A percentile compares a stretch with the other conserved stretches of the same genome.
Evolutionary conservation across 2,888 invertebrate species (phyloP).

Genomic region (Troides aeacus): DNA sequence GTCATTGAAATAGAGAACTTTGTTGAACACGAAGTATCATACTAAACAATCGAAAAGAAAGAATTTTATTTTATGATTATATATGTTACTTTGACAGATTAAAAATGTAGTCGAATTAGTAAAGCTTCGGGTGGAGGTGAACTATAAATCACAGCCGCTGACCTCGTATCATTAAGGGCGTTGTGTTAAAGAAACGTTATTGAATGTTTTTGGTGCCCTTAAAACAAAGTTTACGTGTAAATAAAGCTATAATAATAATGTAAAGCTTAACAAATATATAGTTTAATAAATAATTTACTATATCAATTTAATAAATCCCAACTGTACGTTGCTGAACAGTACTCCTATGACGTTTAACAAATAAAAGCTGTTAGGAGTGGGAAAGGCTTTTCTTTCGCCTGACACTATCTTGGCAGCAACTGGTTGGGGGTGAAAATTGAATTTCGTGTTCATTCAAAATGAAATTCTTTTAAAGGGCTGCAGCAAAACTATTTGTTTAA

Average conservation of each 20-base stretch:
- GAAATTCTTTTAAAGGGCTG: background rate
- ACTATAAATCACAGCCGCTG: background rate
- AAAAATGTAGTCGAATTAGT: background rate
- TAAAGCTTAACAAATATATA: background rate
- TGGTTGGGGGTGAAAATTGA: background rate
- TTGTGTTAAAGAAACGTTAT: background rate
- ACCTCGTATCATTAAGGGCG: background rate
- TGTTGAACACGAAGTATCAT: background rate
- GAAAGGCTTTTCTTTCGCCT: conserved; percentile 8
- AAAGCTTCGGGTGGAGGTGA: background rate
- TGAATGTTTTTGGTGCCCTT: background rate
- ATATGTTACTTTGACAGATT: background rate
- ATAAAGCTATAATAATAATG: background rate
- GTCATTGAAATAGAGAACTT: background rate
- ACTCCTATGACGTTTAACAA: conserved; percentile 13
- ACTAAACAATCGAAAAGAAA: background rate
- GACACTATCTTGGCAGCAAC: conserved; percentile 16
- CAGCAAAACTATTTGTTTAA: background rate
- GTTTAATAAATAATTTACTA: background rate
- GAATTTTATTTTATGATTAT: background rate
- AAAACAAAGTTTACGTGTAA: background rate
- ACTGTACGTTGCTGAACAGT: background rate
- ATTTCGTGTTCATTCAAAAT: conserved; percentile 1
- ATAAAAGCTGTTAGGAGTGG: conserved; percentile 11
- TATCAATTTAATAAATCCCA: conserved; percentile 3